Base-by-base conservation (phyloP, 2,888 invertebrate species). In the Coelinius sp. region DNA sequence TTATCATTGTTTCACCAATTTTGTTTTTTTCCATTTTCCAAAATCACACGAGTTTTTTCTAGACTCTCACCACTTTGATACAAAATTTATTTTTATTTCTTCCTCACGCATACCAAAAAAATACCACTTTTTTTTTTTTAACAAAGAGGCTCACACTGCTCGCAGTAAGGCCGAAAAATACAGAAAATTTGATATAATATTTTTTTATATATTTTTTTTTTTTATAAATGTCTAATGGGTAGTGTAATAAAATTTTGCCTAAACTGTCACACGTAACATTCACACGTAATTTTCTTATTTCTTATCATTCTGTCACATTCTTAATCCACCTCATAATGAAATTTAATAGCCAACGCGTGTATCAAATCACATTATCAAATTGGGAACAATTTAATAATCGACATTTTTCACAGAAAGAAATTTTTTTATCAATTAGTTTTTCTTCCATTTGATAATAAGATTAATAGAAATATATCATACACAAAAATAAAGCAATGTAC, bases 401-500 rank as follows among this genome's bases (percentile, higher is more conserved):
- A 35, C 35, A 35, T 66, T 49, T 66, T 20, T 12, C 24, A n/a
- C 20, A 27, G 31, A 49, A 62, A 53, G 53, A 67, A 66, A 59
- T 31, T 22, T 31, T n/a, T 67, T 56, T 65, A 41, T 52, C 69
- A 49, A 31, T 66, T 65, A 1, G 53, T 70, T 38, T 70, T 67
- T 56, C 5, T 56, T 44, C 17, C 17, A 12, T 59, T 59, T 35
- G 59, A 59, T 35, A 35, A 59, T 59, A 31, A 56, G 31, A 72
- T 71, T 73, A 63, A 70, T 75, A 73, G 74, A 70, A 70, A 79
- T 79, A 75, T 80, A 80, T 79, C 75, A 77, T 82, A 84, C 78
- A 84, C 85, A 84, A 71, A 85, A 85, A 85, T 86, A 85, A 86
- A 84, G 80, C 82, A 77, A 77, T 81, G 81, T 82, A 80, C 76